Base-by-base conservation (phyloP, 2,888 invertebrate species). In the Dione vanillae region DNA sequence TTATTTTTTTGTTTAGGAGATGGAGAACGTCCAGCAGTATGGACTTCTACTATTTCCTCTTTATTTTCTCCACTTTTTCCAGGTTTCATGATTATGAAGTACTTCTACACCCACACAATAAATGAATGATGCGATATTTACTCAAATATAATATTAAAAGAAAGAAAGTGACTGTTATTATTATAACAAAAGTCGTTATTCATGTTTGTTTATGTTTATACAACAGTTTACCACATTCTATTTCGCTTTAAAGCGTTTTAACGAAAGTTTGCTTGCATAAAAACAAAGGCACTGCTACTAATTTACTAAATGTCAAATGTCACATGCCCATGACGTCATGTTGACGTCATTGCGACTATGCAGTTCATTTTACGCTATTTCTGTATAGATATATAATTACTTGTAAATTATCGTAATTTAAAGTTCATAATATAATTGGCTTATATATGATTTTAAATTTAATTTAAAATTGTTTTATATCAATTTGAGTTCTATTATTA, bases 11-110 rank as follows among this genome's bases (percentile, higher is more conserved):
- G 87, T 75, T 89, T 91, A 0, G 92, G 93, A 40, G 92, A 92
- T 7, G 93, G 92, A 8, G 93, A 92, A 1, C 90, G 83, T 37
- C 84, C 90, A 1, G 86, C 79, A 2, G 87, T 84, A 74, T 93
- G 93, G 0, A 93, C 88, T 77, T 93, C 92, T n/a, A 83, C 93
- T 75, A 93, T 86, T 78, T 93, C 92, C 72, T 93, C 91, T 51
- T 82, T 88, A 12, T 83, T 81, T 62, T 91, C 91, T 2, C 78
- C 82, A 77, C 88, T 88, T 71, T 87, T 90, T 27, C 88, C 91
- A 64, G 92, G 89, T 85, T 92, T 91, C 92, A 92, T 93, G 58
- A 14, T 69, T 69, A 43, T 45, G 6, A 27, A 49, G n/a, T 35
- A 51, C 40, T 51, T 52, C 9, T 40, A 47, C 65, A 65, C 56